Percentiles rank a stretch among this genome's conserved stretches.
Evolutionary conservation across 2,113 vertebrate genomes (phyloP).

Genomic region (Anseranas semipalmata): DNA sequence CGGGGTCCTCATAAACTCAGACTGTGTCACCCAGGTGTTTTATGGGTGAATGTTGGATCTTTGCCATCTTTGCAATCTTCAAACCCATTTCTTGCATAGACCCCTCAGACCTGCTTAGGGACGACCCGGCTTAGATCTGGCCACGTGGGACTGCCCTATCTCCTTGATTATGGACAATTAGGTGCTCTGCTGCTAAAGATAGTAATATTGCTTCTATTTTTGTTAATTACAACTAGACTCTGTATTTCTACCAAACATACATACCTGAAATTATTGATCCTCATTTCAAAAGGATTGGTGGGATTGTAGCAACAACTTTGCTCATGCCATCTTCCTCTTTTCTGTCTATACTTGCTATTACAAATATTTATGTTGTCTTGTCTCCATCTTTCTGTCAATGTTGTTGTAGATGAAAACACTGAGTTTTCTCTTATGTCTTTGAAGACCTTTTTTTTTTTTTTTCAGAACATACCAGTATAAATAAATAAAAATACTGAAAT

Average conservation of each 20-base stretch:
- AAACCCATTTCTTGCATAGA: too few species aligned
- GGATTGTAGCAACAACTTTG: not conserved
- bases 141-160: too few species aligned
- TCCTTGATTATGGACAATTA: too few species aligned
- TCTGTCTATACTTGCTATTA: not conserved
- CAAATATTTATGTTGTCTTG: not conserved
- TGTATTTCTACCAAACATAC: not conserved
- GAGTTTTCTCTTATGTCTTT: not conserved
- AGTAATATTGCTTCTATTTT: too few species aligned
- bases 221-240: not conserved
- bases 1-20: not conserved
- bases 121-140: too few species aligned
- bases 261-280: not conserved
- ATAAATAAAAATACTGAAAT: not conserved
- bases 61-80: too few species aligned
- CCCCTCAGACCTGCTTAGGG: too few species aligned
- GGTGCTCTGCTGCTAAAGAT: too few species aligned
- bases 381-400: not conserved
- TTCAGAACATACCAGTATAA: not conserved
- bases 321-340: not conserved
- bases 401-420: not conserved
- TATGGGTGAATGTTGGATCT: not conserved
- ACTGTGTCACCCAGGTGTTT: not conserved
- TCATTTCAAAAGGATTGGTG: not conserved
- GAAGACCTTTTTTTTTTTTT: not conserved